Conservation (phyloP, 2,888 invertebrate genomes). For the Epiblema foenella region DNA sequence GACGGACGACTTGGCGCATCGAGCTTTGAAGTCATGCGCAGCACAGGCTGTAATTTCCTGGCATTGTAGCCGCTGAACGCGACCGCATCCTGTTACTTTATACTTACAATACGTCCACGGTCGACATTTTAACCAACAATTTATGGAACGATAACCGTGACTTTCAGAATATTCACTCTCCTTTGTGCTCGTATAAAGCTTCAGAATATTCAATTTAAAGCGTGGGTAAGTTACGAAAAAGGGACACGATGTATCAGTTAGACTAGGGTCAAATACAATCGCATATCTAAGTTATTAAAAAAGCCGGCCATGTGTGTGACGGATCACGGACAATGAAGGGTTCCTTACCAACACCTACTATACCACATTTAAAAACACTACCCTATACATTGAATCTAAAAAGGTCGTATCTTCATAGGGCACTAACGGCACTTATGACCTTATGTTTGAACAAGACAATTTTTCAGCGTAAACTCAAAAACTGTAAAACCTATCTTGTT, state of each 20-base stretch:
- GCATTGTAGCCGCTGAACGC: constrained; percentile 19
- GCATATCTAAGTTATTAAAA: too few relatives aligned
- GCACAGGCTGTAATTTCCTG: constrained; percentile 34
- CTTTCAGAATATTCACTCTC: neutral
- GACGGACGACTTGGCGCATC: constrained; percentile 8
- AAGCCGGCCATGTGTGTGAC: too few relatives aligned
- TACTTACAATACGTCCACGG: constrained; percentile 17
- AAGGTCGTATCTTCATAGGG: too few relatives aligned
- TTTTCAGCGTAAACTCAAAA: too few relatives aligned
- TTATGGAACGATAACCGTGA: constrained; percentile 1
- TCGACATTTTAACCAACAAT: constrained; percentile 17
- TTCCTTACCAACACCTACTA: too few relatives aligned
- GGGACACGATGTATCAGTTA: neutral
- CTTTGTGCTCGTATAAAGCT: neutral
- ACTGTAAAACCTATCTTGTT: too few relatives aligned
- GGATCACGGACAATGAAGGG: too few relatives aligned
- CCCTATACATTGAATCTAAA: too few relatives aligned
- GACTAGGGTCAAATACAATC: too few relatives aligned
- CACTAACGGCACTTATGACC: too few relatives aligned
- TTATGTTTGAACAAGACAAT: too few relatives aligned
- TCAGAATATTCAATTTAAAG: neutral
- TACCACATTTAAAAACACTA: too few relatives aligned
- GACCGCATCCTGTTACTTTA: constrained; percentile 36
- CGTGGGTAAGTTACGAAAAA: neutral
- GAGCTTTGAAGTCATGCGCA: constrained; percentile 19